phyloP scores from a whole-genome alignment of 2,888 invertebrate species.

The Trichacis sp. region DNA sequence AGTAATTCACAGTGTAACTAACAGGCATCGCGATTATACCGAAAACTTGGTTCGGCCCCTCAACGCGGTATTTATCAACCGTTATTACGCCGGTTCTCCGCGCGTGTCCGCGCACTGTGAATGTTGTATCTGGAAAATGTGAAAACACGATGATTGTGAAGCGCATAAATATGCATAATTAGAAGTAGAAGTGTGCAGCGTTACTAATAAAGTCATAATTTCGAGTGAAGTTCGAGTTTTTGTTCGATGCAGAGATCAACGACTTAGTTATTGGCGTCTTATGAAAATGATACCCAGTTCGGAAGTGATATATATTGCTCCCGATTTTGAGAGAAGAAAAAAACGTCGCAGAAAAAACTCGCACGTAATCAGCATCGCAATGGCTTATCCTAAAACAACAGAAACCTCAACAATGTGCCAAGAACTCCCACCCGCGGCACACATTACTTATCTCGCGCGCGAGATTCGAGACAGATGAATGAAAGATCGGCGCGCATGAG shows the following conservation, averaged over 20 bases:
- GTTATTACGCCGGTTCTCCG: not conserved
- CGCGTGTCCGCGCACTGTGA: not conserved
- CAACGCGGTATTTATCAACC: not conserved
- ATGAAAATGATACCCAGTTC: no score
- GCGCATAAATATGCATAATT: slow-evolving; percentile 52
- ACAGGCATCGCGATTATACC: not conserved
- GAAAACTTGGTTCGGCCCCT: not conserved
- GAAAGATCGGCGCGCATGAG: not conserved
- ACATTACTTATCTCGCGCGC: slow-evolving; percentile 2
- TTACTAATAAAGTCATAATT: slow-evolving; percentile 51
- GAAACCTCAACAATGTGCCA: not conserved
- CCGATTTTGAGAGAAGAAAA: no score
- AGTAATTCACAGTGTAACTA: not conserved
- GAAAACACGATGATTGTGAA: slow-evolving; percentile 15
- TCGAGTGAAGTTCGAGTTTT: slow-evolving; percentile 28
- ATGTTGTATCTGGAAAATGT: slow-evolving; percentile 23
- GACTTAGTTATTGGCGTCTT: not conserved
- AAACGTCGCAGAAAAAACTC: not conserved
- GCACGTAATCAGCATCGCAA: not conserved
- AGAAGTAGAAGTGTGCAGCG: slow-evolving; percentile 42
- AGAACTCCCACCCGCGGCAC: not conserved
- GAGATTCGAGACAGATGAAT: not conserved
- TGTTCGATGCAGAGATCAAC: not conserved
- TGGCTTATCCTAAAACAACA: not conserved
- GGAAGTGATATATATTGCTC: no score